Evolutionary conservation across 2,113 vertebrate species (phyloP), one percentile per base, ranked within the genome.

Genomic region (Neoarius graeffei): DNA sequence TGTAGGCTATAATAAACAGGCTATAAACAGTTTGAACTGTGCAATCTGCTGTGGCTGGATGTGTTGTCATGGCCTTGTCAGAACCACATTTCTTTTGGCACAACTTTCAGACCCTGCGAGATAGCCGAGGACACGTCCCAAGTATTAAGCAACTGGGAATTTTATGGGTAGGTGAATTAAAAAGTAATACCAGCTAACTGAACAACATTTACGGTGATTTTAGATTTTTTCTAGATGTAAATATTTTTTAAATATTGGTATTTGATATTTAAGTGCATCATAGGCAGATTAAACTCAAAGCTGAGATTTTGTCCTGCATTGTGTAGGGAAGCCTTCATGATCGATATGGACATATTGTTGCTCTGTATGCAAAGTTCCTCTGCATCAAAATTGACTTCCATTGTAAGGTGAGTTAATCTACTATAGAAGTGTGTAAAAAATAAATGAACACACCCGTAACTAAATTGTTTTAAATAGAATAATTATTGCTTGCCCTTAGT

Each of bases 361-460:
- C 97, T 88, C 92, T 98, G 94, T 98, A 97, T 90, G 94, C 98
- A 91, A 99, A 97, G 93, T 96, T 96, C 84, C 94, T 99, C 90
- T 96, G 95, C 94, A 96, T 95, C n/a, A 99, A 98, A 94, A 97
- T 99, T 95, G 97, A 99, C 27, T 99, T 98, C 89, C 98, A 99
- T 88, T 93, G 92, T 83, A 99, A 99, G 95, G 98, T 98, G 92
- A 95, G 88, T 56, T 57, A 19, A 81, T 56, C 25, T 27, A 27
- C 54, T 81, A 19, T 13, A 13, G 25, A 80, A 80, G 27, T 52
- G 20, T 11, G 15, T 48, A 9, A 42, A 20, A 73, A 48, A 42
- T 48, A 42, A 48, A 19, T 6, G 27, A 69, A 17, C 7, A 3
- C 71, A 73, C 3, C 17, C 30, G 3, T 52, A 13, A 74, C 14